These are phyloP conservation scores for Drosophila nigrodunni DNA, from an alignment of 1,140 invertebrate genomes.

Conservation along the genomic window DNA sequence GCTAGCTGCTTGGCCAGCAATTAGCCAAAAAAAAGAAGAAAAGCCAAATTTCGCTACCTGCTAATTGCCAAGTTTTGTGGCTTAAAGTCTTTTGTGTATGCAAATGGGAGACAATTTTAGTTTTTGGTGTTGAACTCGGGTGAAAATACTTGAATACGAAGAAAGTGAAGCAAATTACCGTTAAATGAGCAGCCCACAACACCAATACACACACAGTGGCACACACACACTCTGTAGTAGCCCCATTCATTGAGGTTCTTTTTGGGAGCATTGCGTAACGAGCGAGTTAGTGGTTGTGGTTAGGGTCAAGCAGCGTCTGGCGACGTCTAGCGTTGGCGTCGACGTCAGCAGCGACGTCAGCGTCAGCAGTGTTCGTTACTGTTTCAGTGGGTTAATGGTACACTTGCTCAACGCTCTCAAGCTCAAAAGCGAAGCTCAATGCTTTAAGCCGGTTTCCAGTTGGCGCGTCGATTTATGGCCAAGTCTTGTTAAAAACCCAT, in stretches of 20 bases:
- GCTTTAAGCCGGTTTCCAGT: constrained; percentile 38
- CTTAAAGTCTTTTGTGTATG: constrained; percentile 68
- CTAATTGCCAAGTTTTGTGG: constrained; percentile 73
- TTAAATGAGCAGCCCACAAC: constrained; percentile 43
- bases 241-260: constrained; percentile 57
- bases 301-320: constrained; percentile 38
- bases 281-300: constrained; percentile 32
- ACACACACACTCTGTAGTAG: constrained; percentile 1
- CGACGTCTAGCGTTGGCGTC: background rate
- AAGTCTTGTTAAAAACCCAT: constrained; percentile 77
- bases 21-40: constrained; percentile 57
- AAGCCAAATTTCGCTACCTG: constrained; percentile 60
- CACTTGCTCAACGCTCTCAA: constrained; percentile 70
- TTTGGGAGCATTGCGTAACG: constrained; percentile 55
- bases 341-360: constrained; percentile 3
- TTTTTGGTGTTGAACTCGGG: constrained; percentile 2
- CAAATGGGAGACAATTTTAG: constrained; percentile 64
- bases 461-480: constrained; percentile 65
- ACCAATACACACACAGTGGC: constrained; percentile 3
- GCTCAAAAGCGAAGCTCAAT: constrained; percentile 45
- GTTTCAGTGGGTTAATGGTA: constrained; percentile 83
- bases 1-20: constrained; percentile 59
- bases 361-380: constrained; percentile 64
- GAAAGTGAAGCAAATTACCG: constrained; percentile 54
- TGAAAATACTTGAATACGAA: constrained; percentile 47